phyloP scores from a whole-genome alignment of 2,113 vertebrate genomes.

The Neogobius melanostomus region DNA sequence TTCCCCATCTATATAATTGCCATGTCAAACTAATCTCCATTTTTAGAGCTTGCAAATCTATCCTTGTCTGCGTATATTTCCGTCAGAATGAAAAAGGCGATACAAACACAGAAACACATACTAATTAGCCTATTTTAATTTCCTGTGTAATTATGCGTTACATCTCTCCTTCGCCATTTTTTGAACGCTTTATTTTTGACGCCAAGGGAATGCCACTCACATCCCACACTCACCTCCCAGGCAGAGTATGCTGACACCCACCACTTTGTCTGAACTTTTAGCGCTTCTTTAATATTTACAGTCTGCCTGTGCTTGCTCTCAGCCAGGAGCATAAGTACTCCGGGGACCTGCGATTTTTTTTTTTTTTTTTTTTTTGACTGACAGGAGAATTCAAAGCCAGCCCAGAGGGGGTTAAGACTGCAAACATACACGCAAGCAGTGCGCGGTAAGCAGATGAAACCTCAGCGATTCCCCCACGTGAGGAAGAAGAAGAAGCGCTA shows the following conservation, averaged over 20 bases:
- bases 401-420: conserved; percentile 45
- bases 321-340: conserved; percentile 31
- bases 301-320: conserved; percentile 30
- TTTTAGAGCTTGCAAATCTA: neutral
- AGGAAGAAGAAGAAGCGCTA: conserved; percentile 13
- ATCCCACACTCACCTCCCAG: conserved; percentile 26
- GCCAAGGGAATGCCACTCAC: conserved; percentile 24
- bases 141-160: neutral
- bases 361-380: conserved; percentile 50
- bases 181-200: conserved; percentile 11
- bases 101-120: neutral
- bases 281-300: conserved; percentile 46
- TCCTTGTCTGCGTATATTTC: neutral
- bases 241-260: conserved; percentile 22
- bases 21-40: neutral
- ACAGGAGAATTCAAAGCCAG: conserved; percentile 55
- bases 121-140: conserved; percentile 9
- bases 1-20: neutral
- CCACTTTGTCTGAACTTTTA: conserved; percentile 42
- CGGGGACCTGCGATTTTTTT: conserved; percentile 24
- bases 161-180: conserved; percentile 24
- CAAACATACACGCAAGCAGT: conserved; percentile 38
- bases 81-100: neutral
- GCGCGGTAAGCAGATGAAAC: conserved; percentile 66
- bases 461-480: conserved; percentile 40